Evolutionary conservation across 1,140 invertebrate species (phyloP).

Genomic region (Spodoptera litura): DNA sequence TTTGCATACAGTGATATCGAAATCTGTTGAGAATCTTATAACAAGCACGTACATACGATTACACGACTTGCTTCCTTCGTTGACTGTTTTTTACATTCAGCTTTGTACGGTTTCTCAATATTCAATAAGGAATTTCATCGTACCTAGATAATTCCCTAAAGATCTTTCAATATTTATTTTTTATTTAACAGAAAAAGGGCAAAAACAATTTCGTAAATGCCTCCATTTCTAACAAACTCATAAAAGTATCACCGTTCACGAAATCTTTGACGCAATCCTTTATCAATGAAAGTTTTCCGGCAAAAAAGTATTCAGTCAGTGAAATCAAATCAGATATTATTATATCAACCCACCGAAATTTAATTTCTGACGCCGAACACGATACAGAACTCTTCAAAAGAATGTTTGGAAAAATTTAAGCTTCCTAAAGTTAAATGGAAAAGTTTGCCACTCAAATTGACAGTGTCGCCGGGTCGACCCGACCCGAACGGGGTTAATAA

Average conservation of each 20-base stretch:
- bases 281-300: slow-evolving; percentile 12
- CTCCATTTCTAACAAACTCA: background rate
- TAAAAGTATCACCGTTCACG: background rate
- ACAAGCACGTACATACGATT: slow-evolving; percentile 30
- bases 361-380: slow-evolving; percentile 37
- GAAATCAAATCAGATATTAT: slow-evolving; percentile 22
- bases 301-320: slow-evolving; percentile 17
- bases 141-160: no score
- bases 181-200: no score
- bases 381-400: slow-evolving; percentile 60
- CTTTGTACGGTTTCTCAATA: slow-evolving; percentile 1
- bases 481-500: slow-evolving; percentile 65
- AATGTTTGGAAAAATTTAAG: slow-evolving; percentile 73
- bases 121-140: background rate
- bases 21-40: slow-evolving; percentile 26
- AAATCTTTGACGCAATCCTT: background rate
- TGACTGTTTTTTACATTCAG: background rate
- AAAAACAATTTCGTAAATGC: no score
- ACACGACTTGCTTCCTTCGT: slow-evolving; percentile 7
- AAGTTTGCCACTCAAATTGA: slow-evolving; percentile 80
- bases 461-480: slow-evolving; percentile 69
- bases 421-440: slow-evolving; percentile 80
- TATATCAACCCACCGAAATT: slow-evolving; percentile 29
- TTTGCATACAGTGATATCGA: slow-evolving; percentile 35
- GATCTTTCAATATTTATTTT: no score